Percentiles rank a stretch among this genome's conserved stretches.
These are phyloP conservation scores for Notechis scutatus DNA, from an alignment of 2,113 vertebrate species.

Conservation along the genomic window DNA sequence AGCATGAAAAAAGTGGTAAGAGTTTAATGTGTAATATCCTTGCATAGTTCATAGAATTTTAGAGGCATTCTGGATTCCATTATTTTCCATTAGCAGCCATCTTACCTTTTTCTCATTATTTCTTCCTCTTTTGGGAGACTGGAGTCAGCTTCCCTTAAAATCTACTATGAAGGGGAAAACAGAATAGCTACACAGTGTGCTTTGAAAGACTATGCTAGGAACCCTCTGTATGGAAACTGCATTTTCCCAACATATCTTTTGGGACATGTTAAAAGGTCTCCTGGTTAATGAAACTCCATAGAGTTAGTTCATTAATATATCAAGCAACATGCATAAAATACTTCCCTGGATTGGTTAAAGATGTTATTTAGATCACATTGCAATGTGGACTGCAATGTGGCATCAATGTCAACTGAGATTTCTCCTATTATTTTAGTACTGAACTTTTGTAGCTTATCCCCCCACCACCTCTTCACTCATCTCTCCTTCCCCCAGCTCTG, in stretches of 20 bases:
- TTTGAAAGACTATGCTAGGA: neutral
- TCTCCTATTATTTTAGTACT: neutral
- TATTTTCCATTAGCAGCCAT: neutral
- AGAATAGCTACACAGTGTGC: neutral
- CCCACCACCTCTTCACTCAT: neutral
- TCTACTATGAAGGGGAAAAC: neutral
- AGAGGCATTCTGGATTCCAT: neutral
- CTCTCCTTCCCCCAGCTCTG: neutral
- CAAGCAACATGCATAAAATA: neutral
- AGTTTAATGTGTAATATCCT: neutral
- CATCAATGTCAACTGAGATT: neutral
- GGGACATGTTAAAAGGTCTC: neutral
- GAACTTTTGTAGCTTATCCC: neutral
- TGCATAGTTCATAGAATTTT: neutral
- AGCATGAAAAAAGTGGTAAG: neutral
- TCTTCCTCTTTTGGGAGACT: neutral
- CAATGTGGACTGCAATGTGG: neutral
- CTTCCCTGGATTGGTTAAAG: neutral
- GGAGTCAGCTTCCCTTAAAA: neutral
- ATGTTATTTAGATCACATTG: neutral
- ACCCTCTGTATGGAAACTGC: neutral
- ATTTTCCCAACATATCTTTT: neutral
- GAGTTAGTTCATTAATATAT: neutral
- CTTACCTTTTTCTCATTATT: neutral
- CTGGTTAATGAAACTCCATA: neutral